These are phyloP conservation scores for Artibeus lituratus DNA, from an alignment of 2,797 vertebrate genomes.

Conservation along the genomic window DNA sequence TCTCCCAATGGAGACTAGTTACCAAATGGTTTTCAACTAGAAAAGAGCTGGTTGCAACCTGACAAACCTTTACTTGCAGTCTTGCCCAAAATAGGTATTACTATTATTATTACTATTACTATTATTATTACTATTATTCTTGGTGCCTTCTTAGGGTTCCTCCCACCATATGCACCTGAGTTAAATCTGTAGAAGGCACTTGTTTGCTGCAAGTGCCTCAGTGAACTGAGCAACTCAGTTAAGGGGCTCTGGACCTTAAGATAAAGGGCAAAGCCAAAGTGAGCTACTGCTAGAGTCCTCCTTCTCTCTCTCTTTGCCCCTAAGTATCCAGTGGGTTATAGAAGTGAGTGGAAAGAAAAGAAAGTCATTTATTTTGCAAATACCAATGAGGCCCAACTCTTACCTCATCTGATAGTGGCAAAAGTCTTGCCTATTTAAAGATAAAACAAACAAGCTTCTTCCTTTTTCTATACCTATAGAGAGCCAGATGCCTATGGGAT, in stretches of 20 bases:
- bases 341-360: not conserved
- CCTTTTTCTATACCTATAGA: not conserved
- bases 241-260: not conserved
- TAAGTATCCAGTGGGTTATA: not conserved
- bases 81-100: not conserved
- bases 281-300: not conserved
- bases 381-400: not conserved
- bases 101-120: not conserved
- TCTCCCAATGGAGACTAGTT: not conserved
- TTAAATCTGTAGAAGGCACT: not conserved
- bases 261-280: not conserved
- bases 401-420: not conserved
- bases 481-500: not conserved
- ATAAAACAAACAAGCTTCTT: not conserved
- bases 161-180: not conserved
- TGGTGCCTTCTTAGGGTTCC: not conserved
- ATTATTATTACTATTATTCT: not conserved
- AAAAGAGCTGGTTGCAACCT: not conserved
- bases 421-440: not conserved
- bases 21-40: conserved; percentile 18
- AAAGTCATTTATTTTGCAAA: conserved; percentile 46
- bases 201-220: not conserved
- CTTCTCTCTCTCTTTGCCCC: not conserved
- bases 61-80: conserved; percentile 14
- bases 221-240: not conserved